phyloP scores from a whole-genome alignment of 2,888 invertebrate species.

The Dioctria linearis region DNA sequence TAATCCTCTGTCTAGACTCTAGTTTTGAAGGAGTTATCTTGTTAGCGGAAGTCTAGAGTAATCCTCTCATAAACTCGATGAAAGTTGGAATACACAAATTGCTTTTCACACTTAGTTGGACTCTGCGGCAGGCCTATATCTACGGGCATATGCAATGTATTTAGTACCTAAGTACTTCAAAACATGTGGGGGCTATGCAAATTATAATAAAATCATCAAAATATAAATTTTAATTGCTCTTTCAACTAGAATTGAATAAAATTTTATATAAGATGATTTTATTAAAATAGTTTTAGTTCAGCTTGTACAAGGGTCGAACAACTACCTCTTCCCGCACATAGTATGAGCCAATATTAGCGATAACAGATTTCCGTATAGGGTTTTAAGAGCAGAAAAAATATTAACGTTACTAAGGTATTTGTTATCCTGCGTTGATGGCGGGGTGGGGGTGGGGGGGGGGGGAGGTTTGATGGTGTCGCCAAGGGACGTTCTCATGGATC shows the following conservation, averaged over 20 bases:
- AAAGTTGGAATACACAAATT: background rate
- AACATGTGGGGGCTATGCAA: background rate
- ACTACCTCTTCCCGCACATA: no score
- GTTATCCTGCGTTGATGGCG: no score
- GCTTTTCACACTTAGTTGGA: constrained; percentile 34
- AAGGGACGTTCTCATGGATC: no score
- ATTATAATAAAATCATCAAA: no score
- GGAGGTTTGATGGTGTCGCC: no score
- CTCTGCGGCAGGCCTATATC: constrained; percentile 20
- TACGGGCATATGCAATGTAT: background rate
- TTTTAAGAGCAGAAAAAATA: no score
- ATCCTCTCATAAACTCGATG: background rate
- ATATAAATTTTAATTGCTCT: constrained; percentile 32
- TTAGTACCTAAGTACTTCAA: background rate
- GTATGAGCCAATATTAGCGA: no score
- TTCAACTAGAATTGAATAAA: constrained; percentile 29
- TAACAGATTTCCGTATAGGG: no score
- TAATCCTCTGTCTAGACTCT: background rate
- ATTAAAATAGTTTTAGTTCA: no score
- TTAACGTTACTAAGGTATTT: no score
- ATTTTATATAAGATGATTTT: background rate
- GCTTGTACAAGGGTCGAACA: no score
- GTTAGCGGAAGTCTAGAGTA: constrained; percentile 17
- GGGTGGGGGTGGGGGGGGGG: no score
- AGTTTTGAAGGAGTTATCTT: constrained; percentile 11